A percentile compares a stretch with the other conserved stretches of the same genome.
Conservation (phyloP, 2,888 invertebrate genomes). For the Hirtodrosophila confusa region DNA sequence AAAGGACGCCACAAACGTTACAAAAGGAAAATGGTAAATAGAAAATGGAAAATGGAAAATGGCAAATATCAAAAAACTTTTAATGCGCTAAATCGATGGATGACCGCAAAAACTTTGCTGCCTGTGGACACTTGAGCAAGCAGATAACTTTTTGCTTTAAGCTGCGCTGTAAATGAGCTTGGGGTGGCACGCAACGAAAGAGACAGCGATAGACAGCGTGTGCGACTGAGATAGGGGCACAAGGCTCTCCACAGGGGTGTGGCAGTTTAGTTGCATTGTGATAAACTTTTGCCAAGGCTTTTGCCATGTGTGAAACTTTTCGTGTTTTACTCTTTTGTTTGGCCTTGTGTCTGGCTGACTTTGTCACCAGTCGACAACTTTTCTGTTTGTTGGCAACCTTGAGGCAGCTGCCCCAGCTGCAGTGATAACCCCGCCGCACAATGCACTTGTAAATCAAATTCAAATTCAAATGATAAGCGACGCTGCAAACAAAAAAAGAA, state of each 20-base stretch:
- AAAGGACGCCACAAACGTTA: conserved; percentile 10
- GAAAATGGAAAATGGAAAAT: conserved; percentile 13
- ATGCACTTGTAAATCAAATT: conserved; percentile 47
- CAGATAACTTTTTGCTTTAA: conserved; percentile 65
- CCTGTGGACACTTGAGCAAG: conserved; percentile 67
- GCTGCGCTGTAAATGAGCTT: conserved; percentile 66
- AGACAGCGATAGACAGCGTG: background rate
- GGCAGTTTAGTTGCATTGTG: conserved; percentile 54
- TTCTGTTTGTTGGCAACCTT: conserved; percentile 36
- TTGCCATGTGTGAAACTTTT: conserved; percentile 46
- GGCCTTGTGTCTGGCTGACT: conserved; percentile 34
- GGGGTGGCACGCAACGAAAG: conserved; percentile 20
- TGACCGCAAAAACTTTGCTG: conserved; percentile 68
- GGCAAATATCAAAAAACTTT: conserved; percentile 68
- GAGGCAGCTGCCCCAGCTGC: conserved; percentile 22
- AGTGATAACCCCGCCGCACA: conserved; percentile 38
- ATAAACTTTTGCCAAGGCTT: conserved; percentile 41
- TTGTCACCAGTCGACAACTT: conserved; percentile 34
- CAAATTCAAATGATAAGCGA: conserved; percentile 35
- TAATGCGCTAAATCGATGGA: conserved; percentile 77
- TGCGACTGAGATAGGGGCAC: background rate
- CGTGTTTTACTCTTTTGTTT: conserved; percentile 41
- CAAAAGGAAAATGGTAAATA: background rate
- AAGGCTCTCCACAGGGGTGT: background rate
- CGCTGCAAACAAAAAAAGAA: background rate